phyloP scores from a whole-genome alignment of 2,888 invertebrate genomes.

The Sacculina carcini region DNA sequence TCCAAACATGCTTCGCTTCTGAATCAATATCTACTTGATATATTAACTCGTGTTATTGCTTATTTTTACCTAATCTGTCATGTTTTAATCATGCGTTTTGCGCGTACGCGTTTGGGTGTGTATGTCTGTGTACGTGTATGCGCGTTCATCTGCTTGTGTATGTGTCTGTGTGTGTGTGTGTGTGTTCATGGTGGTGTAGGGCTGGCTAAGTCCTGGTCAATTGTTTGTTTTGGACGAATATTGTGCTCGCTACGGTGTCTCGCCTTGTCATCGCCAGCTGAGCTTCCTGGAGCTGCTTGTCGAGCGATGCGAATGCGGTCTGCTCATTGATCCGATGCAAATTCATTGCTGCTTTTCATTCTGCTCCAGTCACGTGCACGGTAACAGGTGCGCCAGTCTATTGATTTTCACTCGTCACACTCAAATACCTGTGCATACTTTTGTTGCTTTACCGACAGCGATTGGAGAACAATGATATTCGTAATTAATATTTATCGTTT shows the following conservation, averaged over 20 bases:
- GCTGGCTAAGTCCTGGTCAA: conserved; percentile 99
- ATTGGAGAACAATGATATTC: too few species aligned
- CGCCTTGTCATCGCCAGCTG: conserved; percentile 87
- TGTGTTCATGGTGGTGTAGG: conserved; percentile 36
- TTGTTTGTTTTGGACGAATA: conserved; percentile 95
- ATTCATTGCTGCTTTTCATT: conserved; percentile 99
- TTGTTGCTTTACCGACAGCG: too few species aligned
- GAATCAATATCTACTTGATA: not conserved
- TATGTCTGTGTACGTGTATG: not conserved
- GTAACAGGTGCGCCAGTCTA: conserved; percentile 69
- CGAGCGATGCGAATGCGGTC: conserved; percentile 72
- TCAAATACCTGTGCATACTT: too few species aligned
- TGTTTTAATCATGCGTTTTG: not conserved
- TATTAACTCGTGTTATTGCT: too few species aligned
- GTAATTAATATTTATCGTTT: too few species aligned
- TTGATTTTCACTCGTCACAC: too few species aligned
- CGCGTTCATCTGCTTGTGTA: not conserved
- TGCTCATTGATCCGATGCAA: conserved; percentile 91
- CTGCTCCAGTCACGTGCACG: conserved; percentile 97
- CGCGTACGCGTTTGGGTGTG: not conserved
- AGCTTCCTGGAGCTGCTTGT: conserved; percentile 84
- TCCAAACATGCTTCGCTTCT: not conserved
- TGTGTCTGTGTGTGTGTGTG: not conserved
- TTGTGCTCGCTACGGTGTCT: conserved; percentile 86
- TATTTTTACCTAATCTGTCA: not conserved